Base-by-base conservation (phyloP, 2,888 invertebrate genomes). In the Rhopalosiphum nymphaeae region DNA sequence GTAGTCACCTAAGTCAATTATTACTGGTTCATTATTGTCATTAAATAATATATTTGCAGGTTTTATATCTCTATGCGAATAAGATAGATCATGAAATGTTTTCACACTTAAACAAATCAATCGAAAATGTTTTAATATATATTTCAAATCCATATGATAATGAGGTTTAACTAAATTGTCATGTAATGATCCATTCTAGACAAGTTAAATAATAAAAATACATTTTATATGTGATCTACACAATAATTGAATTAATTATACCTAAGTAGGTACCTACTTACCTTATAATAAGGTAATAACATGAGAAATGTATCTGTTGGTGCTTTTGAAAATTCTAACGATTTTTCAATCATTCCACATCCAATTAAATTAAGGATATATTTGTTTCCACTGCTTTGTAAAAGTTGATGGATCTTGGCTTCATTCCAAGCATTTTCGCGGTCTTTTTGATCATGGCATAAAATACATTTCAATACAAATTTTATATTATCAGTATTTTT, bases 51-150 rank as follows among this genome's bases (percentile, higher is more conserved):
- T 97, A 96, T 98, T 98, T 36, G 97, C 98, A 92, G 98, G 98
- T 96, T 98, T 98, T 84, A 98, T 96, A 96, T 98, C 98, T 95
- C 98, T 97, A 95, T 98, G 98, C 84, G 98, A 98, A 95, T 98
- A 96, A 44, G 98, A 97, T 94, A 97, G 96, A 95, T 97, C 97
- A 95, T 98, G 98, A 95, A 98, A 97, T 90, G 97, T 97, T 95
- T 97, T 97, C 0, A 98, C 96, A 0, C 97, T 98, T 95, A 97
- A 97, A 95, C 98, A 98, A 91, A 98, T 97, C 92, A 97, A 97
- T 93, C 96, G 95, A 95, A 98, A 98, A 95, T 98, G 96, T 95
- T 97, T 96, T 95, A 98, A 96, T 91, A 98, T 96, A 95, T 97
- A 97, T 29, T 96, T 96, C 95, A 97, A 97, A 49, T 96, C 96